Evolutionary conservation across 1,140 invertebrate genomes (phyloP), one percentile per base, ranked within the genome.

Genomic region (Monochamus saltuarius): DNA sequence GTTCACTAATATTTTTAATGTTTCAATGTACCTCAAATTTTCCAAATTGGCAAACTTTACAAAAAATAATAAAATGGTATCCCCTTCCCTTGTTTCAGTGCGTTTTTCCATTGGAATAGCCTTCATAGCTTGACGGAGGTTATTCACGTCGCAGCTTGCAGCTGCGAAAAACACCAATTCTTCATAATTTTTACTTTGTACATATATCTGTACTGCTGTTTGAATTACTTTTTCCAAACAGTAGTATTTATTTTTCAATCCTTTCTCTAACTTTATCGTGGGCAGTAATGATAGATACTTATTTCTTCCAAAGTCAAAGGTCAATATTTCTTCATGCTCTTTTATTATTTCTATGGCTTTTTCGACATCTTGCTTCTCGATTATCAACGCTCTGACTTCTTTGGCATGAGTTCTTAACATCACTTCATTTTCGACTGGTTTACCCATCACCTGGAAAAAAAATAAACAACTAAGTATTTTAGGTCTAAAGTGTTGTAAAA

Each of bases 101-200:
- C 22, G 22, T 2, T 6, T 3, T 29, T 29, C 22, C 22, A 6
- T 2, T 29, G 6, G 6, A 29, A 29, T 29, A 29, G 2, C 2
- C 6, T 2, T 29, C 22, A 29, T 29, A 29, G 22, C 22, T 29
- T 3, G 22, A 29, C 6, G 22, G 22, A 29, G 22, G 6, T 29
- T 29, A 6, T 29, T 6, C 22, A 29, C 22, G 22, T 29, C 34
- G n/a, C 55, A 46, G 16, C 46, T 57, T 7, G 55, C 55, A 57
- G 55, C 55, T 36, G 55, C 55, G 10, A 57, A 57, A 57, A 57
- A 57, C 19, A 46, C 22, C n/a, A 57, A 22, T 19, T 57, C 55
- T 22, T 57, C n/a, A 4, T 36, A n/a, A 19, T 49, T 49, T n/a
- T 57, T 36, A 29, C 14, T 36, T 16, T 46, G 13, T 8, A 17